Percentiles rank a stretch among this genome's conserved stretches.
Conservation (phyloP, 2,888 invertebrate genomes). For the Phortica okadai region DNA sequence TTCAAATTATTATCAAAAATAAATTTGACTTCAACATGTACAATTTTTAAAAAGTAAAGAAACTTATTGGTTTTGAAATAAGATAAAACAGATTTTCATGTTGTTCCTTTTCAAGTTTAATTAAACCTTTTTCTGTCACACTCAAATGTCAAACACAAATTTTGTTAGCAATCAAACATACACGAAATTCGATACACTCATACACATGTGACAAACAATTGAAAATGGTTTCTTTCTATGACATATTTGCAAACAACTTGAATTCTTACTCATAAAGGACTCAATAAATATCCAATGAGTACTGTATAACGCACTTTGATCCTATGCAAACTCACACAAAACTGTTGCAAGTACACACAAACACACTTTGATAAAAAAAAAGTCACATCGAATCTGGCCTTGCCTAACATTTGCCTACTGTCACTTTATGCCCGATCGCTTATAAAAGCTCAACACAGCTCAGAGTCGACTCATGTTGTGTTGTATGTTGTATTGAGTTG, state of each 20-base stretch:
- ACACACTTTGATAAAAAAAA: neutral
- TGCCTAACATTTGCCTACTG: neutral
- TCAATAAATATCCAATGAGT: slow-evolving; percentile 63
- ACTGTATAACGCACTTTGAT: slow-evolving; percentile 50
- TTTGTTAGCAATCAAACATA: neutral
- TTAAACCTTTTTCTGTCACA: slow-evolving; percentile 41
- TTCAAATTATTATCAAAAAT: neutral
- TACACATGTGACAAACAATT: neutral
- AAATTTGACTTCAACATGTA: too few species aligned
- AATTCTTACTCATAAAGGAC: slow-evolving; percentile 54
- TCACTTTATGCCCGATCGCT: neutral
- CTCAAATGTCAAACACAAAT: neutral
- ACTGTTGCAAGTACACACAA: slow-evolving; percentile 5
- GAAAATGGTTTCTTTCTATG: neutral
- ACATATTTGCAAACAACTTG: slow-evolving; percentile 63
- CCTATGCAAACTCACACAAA: slow-evolving; percentile 56
- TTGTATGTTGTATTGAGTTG: neutral
- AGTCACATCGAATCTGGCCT: neutral
- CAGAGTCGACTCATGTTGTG: neutral
- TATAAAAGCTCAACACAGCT: neutral
- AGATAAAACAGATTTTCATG: neutral
- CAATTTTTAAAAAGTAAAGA: too few species aligned
- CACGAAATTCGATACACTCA: too few species aligned
- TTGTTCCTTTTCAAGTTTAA: slow-evolving; percentile 31
- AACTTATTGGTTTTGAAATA: neutral